Evolutionary conservation across 2,113 vertebrate genomes (phyloP).

Genomic region (Nyctibius bracteatus): DNA sequence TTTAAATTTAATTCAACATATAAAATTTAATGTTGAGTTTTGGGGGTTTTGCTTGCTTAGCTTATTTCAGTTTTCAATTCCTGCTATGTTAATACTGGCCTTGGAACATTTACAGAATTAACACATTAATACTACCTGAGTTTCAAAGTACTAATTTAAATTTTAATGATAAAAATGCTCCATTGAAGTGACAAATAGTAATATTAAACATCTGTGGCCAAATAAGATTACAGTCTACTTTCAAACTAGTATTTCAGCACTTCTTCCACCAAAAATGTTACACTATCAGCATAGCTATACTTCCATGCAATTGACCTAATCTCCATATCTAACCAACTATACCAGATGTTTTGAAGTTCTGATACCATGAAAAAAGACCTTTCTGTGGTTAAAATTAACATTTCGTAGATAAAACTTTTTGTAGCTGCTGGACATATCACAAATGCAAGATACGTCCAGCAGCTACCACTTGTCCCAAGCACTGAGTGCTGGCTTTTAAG

Average conservation of each 20-base stretch:
- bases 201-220: background rate
- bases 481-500: accelerated
- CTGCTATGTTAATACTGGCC: background rate
- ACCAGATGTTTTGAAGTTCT: background rate
- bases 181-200: background rate
- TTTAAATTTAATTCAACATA: background rate
- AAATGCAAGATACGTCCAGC: background rate
- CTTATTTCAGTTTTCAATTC: background rate
- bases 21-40: background rate
- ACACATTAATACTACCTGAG: background rate
- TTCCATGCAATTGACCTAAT: background rate
- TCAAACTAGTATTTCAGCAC: background rate
- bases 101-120: background rate
- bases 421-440: no score
- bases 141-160: background rate
- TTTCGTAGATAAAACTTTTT: background rate
- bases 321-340: background rate
- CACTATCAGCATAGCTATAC: background rate
- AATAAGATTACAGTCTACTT: background rate
- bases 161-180: background rate
- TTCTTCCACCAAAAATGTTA: background rate
- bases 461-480: background rate
- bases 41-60: background rate
- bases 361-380: background rate
- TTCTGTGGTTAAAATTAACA: background rate